A percentile compares a stretch with the other conserved stretches of the same genome.
These are phyloP conservation scores for Phaethon lepturus DNA, from an alignment of 2,113 vertebrate genomes.

Conservation along the genomic window DNA sequence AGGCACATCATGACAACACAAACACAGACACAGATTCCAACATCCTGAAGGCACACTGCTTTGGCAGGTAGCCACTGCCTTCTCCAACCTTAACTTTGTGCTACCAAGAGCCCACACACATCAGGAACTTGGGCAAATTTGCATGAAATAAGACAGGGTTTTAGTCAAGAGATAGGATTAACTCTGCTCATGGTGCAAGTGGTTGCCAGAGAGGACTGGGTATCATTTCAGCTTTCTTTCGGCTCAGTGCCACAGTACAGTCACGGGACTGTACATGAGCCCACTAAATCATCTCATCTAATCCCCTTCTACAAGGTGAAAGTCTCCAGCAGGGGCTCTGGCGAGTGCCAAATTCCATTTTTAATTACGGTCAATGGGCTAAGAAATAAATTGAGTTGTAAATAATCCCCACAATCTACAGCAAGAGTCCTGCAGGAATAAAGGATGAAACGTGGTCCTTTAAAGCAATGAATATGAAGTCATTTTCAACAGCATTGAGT, in stretches of 20 bases:
- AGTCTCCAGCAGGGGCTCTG: background rate
- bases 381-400: slow-evolving; percentile 25
- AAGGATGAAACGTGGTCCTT: background rate
- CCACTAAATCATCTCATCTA: slow-evolving; percentile 18
- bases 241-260: background rate
- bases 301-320: background rate
- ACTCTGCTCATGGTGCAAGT: background rate
- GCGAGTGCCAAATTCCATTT: slow-evolving; percentile 2
- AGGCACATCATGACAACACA: background rate
- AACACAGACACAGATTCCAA: background rate
- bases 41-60: background rate
- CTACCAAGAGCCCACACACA: background rate
- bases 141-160: background rate
- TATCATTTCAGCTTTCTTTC: background rate
- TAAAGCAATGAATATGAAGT: background rate
- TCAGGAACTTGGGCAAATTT: background rate
- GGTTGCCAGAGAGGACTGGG: background rate
- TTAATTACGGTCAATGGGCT: background rate
- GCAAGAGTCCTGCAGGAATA: background rate
- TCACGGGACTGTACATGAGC: background rate
- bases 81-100: background rate
- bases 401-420: background rate
- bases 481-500: background rate
- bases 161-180: background rate
- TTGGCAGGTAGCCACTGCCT: background rate